Evolutionary conservation across 2,797 vertebrate genomes (phyloP).

Genomic region (Otus scops): DNA sequence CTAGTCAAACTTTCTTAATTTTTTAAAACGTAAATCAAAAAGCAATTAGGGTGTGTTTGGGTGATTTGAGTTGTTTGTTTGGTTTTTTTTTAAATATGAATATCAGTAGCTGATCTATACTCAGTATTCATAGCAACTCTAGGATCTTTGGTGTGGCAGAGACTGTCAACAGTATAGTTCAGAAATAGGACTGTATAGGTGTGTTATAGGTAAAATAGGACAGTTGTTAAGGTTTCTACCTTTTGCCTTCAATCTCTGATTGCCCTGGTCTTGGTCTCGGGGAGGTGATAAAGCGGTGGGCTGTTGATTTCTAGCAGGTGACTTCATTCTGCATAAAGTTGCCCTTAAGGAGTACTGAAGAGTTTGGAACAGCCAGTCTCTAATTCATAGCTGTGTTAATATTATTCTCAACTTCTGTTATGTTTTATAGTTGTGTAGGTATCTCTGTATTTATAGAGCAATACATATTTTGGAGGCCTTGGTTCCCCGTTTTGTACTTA

Average conservation of each 20-base stretch:
- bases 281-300: neutral
- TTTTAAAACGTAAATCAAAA: neutral
- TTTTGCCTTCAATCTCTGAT: neutral
- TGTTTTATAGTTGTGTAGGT: neutral
- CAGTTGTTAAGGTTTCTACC: neutral
- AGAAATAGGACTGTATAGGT: neutral
- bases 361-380: neutral
- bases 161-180: neutral
- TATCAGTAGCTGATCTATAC: neutral
- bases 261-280: neutral
- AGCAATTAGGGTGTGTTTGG: neutral
- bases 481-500: neutral
- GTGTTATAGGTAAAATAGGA: neutral
- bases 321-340: neutral
- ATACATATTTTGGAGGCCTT: neutral
- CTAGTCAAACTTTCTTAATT: neutral
- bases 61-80: neutral
- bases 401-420: neutral
- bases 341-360: neutral
- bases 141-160: neutral
- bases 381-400: neutral
- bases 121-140: neutral
- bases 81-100: neutral
- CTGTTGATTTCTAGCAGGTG: neutral
- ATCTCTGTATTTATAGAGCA: neutral